Evolutionary conservation across 2,797 vertebrate species (phyloP).

Genomic region (Acropternis orthonyx): DNA sequence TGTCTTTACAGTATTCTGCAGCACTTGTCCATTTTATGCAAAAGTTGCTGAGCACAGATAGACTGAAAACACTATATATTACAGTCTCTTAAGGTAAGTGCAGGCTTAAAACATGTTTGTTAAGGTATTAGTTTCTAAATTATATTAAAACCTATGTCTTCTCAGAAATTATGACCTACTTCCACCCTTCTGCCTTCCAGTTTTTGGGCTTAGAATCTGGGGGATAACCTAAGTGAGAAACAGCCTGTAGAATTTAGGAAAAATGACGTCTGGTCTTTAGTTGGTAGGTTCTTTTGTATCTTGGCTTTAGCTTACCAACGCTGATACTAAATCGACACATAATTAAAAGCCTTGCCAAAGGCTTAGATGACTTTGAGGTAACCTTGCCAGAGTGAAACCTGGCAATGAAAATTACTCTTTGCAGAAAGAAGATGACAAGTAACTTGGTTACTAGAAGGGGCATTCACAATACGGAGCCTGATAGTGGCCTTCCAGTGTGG

Average conservation of each 20-base stretch:
- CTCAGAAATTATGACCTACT: background rate
- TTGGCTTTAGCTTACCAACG: background rate
- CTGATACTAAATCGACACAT: background rate
- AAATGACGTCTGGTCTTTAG: background rate
- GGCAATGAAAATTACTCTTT: background rate
- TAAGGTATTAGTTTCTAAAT: background rate
- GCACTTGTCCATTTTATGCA: background rate
- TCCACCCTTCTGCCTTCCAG: background rate
- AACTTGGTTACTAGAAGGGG: background rate
- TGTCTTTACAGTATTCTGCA: background rate
- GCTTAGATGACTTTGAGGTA: background rate
- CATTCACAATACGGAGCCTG: background rate
- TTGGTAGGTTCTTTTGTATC: background rate
- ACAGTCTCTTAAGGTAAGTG: background rate
- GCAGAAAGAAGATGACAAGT: background rate
- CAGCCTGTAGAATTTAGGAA: background rate
- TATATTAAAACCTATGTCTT: background rate
- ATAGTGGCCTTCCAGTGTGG: background rate
- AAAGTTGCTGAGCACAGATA: background rate
- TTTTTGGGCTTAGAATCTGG: background rate
- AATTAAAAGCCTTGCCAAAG: background rate
- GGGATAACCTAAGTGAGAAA: background rate
- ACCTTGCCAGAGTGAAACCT: background rate
- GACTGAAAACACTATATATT: background rate
- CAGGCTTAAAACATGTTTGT: background rate